Base-by-base conservation (phyloP, 2,888 invertebrate genomes). In the Prosapia bicincta region DNA sequence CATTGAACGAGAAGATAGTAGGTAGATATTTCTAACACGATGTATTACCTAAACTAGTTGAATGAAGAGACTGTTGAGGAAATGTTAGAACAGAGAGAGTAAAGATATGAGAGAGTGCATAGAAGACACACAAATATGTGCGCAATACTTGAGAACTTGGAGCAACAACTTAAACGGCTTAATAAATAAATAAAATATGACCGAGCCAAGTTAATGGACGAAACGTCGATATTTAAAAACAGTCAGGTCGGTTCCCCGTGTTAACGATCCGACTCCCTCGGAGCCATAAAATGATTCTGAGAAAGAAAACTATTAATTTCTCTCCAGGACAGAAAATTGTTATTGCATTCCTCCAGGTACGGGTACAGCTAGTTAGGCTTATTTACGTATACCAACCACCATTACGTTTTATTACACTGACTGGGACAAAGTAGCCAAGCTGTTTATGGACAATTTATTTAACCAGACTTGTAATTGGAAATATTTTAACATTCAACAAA, bases 151-250 rank as follows among this genome's bases (percentile, higher is more conserved):
- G 28, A 6, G 9, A 3, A 28, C 28, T 9, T 6, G 3, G 28
- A 6, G 38, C 5, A 13, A 15, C 5, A 13, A 15, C 38, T 13
- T 13, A 54, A 54, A 54, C 54, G 20, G 13, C 20, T 54, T 54
- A 54, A 54, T 54, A 54, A 54, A 54, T 54, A 20, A 54, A 54
- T 54, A 54, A 54, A 54, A 54, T 54, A 54, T 20, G 54, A 54
- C 54, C 20, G n/a, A 20, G 20, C 1, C 54, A 2, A 5, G 54
- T 54, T 54, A 54, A 54, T 20, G 54, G n/a, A 20, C 20, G 20
- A 54, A 54, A 54, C 54, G 54, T 54, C 54, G 54, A 54, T 54
- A 54, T 54, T 54, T 54, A 54, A 54, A 54, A 54, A 54, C 54
- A 54, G 54, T 20, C 20, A 13, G 3, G 54, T 38, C 54, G 54